A percentile compares a stretch with the other conserved stretches of the same genome.
These are phyloP conservation scores for Agriopis aurantiaria DNA, from an alignment of 2,888 invertebrate genomes.

Conservation along the genomic window DNA sequence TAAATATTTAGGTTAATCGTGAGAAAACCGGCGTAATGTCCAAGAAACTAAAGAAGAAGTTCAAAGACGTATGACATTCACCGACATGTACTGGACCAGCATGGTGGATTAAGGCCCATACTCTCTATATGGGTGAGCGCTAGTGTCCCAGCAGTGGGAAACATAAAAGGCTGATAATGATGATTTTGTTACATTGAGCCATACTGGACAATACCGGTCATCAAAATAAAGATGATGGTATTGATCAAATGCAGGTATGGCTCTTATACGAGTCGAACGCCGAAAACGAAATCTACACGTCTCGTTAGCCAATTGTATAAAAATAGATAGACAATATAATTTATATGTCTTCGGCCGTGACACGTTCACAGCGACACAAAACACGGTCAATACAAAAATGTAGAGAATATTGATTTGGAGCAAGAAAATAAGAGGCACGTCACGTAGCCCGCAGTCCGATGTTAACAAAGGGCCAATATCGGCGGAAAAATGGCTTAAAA, in stretches of 20 bases:
- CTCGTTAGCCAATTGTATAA: neutral
- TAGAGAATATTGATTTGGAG: constrained; percentile 29
- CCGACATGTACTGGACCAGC: too few species aligned
- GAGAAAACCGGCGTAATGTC: too few species aligned
- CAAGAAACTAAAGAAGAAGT: too few species aligned
- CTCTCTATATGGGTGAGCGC: too few species aligned
- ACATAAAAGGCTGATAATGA: too few species aligned
- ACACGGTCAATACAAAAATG: constrained; percentile 29
- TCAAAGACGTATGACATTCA: too few species aligned
- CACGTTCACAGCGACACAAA: constrained; percentile 8
- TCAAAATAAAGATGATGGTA: too few species aligned
- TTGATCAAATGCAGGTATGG: neutral
- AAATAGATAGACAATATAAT: neutral
- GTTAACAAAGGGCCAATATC: constrained; percentile 28
- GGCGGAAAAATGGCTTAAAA: constrained; percentile 23
- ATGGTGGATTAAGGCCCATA: too few species aligned
- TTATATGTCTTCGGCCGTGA: neutral
- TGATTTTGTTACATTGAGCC: too few species aligned
- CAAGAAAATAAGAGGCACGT: constrained; percentile 28
- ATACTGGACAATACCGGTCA: too few species aligned
- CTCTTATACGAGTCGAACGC: neutral
- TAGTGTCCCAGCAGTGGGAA: too few species aligned
- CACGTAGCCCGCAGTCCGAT: constrained; percentile 28
- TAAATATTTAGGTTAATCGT: too few species aligned
- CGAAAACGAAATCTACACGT: neutral